Conservation (phyloP, 2,888 invertebrate genomes). For the Koerneria pararmatus region DNA sequence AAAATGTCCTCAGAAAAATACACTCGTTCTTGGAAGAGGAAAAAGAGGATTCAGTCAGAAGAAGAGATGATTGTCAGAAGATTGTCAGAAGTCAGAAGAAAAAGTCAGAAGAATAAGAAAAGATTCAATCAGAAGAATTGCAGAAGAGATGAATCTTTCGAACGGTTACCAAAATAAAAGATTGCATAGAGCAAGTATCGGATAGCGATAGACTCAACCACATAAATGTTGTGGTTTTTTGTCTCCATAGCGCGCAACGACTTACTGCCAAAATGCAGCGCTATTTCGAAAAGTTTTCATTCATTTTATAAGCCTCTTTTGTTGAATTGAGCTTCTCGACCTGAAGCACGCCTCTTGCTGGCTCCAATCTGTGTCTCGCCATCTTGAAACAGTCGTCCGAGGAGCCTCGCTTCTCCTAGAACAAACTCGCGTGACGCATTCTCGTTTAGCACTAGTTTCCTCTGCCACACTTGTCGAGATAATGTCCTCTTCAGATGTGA, state of each 20-base stretch:
- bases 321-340: constrained; percentile 34
- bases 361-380: constrained; percentile 28
- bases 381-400: constrained; percentile 26
- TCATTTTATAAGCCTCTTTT: not conserved
- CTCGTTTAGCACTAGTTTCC: constrained; percentile 12
- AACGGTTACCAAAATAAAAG: too few relatives aligned
- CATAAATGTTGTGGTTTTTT: not conserved
- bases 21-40: too few relatives aligned
- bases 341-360: constrained; percentile 46
- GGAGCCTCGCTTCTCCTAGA: constrained; percentile 15
- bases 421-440: constrained; percentile 11
- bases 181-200: too few relatives aligned
- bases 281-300: not conserved
- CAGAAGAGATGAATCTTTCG: too few relatives aligned
- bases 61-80: too few relatives aligned
- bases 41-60: too few relatives aligned
- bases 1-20: too few relatives aligned
- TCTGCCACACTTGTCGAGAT: not conserved
- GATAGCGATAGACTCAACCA: too few relatives aligned
- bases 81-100: too few relatives aligned
- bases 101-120: too few relatives aligned
- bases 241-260: not conserved
- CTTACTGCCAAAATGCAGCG: not conserved
- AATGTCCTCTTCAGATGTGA: constrained; percentile 6
- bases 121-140: too few relatives aligned